Percentiles rank a stretch among this genome's conserved stretches.
These are phyloP conservation scores for Gila robusta DNA, from an alignment of 2,797 vertebrate genomes.

Conservation along the genomic window DNA sequence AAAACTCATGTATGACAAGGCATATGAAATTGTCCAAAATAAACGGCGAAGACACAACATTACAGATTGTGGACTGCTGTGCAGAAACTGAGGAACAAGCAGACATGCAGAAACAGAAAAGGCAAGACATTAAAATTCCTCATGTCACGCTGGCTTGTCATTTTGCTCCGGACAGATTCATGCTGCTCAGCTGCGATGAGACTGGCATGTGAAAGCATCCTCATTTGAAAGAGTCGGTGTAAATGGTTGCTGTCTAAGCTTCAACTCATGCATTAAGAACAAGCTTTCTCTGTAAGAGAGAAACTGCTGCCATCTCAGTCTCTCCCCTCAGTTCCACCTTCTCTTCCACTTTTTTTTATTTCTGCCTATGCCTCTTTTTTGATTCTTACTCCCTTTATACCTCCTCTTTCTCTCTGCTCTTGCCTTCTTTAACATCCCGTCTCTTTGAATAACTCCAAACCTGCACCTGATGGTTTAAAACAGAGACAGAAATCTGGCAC, in stretches of 20 bases:
- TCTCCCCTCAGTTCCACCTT: not conserved
- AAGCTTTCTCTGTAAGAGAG: not conserved
- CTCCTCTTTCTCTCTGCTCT: not conserved
- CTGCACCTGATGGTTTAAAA: conserved; percentile 12
- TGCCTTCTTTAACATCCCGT: conserved; percentile 9
- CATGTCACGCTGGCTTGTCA: not conserved
- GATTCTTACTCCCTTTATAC: not conserved
- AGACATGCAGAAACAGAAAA: conserved; percentile 14
- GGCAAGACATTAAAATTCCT: not conserved
- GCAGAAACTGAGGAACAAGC: not conserved
- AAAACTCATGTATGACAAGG: not conserved
- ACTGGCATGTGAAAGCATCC: conserved; percentile 11
- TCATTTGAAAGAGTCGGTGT: not conserved
- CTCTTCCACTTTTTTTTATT: not conserved
- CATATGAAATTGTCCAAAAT: not conserved
- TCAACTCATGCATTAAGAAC: not conserved
- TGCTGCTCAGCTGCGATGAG: not conserved
- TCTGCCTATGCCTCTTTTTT: not conserved
- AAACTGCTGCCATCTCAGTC: not conserved
- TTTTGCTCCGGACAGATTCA: conserved; percentile 5
- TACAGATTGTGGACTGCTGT: not conserved
- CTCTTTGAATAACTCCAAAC: conserved; percentile 18
- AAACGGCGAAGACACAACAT: not conserved
- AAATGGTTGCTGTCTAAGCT: conserved; percentile 10
- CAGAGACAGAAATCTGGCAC: not conserved